These are phyloP conservation scores for Stercorarius parasiticus DNA, from an alignment of 2,113 vertebrate species.

Conservation along the genomic window DNA sequence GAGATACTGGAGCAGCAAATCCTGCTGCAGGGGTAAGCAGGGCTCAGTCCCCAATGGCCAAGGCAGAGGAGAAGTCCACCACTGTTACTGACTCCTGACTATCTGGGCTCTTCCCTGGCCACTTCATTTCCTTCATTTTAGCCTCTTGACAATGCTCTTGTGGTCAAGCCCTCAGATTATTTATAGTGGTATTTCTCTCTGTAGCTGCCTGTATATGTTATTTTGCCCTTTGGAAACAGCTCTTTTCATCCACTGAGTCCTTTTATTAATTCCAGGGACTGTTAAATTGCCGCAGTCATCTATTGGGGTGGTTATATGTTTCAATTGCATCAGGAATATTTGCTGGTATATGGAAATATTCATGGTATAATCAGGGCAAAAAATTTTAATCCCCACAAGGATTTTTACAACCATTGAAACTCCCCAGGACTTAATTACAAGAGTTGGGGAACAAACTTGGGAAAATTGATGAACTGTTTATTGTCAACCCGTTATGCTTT, in stretches of 20 bases:
- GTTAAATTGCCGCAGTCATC: not conserved
- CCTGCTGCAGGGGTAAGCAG: not conserved
- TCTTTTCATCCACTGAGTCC: not conserved
- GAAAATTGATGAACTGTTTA: slow-evolving; percentile 47
- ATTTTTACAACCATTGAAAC: slow-evolving; percentile 4
- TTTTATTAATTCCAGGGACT: not conserved
- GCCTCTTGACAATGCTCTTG: not conserved
- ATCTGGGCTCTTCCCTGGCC: not conserved
- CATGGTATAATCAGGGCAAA: not conserved
- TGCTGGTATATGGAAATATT: slow-evolving; percentile 13
- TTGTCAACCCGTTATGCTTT: slow-evolving; percentile 11
- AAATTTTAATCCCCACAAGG: not conserved
- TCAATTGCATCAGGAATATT: slow-evolving; percentile 29
- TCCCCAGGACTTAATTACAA: slow-evolving; percentile 4
- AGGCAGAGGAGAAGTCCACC: not conserved
- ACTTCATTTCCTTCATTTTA: not conserved
- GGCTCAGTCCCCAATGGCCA: not conserved
- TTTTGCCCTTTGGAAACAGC: not conserved
- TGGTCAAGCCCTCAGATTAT: not conserved
- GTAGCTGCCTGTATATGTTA: not conserved
- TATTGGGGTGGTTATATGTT: not conserved
- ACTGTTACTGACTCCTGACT: not conserved
- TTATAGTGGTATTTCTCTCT: not conserved
- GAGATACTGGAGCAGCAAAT: not conserved
- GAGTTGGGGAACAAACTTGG: slow-evolving; percentile 21